A percentile compares a stretch with the other conserved stretches of the same genome.
phyloP scores from a whole-genome alignment of 2,888 invertebrate species.

The Acronicta alni region DNA sequence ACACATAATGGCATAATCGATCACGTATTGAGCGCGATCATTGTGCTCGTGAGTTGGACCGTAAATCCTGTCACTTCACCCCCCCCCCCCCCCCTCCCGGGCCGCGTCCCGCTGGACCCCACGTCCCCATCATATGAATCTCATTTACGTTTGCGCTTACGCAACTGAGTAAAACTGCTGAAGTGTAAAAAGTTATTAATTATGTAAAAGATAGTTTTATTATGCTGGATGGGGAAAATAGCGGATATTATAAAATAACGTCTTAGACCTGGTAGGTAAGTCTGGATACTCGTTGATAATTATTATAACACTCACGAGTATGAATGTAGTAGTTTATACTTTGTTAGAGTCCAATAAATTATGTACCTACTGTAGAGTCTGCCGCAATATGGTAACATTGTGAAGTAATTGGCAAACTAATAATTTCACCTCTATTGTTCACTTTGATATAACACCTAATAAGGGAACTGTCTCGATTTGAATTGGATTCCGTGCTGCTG shows the following conservation, averaged over 20 bases:
- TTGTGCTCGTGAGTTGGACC: slow-evolving; percentile 86
- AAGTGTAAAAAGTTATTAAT: slow-evolving; percentile 81
- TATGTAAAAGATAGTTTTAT: slow-evolving; percentile 62
- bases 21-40: slow-evolving; percentile 87
- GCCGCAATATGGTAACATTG: too few relatives aligned
- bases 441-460: too few relatives aligned
- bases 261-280: neutral
- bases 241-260: neutral
- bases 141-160: slow-evolving; percentile 86
- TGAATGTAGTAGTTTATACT: too few relatives aligned
- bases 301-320: too few relatives aligned
- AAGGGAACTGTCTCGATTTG: too few relatives aligned
- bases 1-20: slow-evolving; percentile 86
- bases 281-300: too few relatives aligned
- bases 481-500: too few relatives aligned
- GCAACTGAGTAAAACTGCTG: slow-evolving; percentile 83
- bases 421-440: too few relatives aligned
- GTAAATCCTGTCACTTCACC: slow-evolving; percentile 87
- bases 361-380: too few relatives aligned
- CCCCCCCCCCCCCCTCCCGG: slow-evolving; percentile 63
- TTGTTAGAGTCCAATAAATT: too few relatives aligned
- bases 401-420: too few relatives aligned
- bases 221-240: slow-evolving; percentile 2
- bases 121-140: slow-evolving; percentile 79
- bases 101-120: slow-evolving; percentile 57